Evolutionary conservation across 1,140 invertebrate species (phyloP).

Genomic region (Drosophila repleta): DNA sequence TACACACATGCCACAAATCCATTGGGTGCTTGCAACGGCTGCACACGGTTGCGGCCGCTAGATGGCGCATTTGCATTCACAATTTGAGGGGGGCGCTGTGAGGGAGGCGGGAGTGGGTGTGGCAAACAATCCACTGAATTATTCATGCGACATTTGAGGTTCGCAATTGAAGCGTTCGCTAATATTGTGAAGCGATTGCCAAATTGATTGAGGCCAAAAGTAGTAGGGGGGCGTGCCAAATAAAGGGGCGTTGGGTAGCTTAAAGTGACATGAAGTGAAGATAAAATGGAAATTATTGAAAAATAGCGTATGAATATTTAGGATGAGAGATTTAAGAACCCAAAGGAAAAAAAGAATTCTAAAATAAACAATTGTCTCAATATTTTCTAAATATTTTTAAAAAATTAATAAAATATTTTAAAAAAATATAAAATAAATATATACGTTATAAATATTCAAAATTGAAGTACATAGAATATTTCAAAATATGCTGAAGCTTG

Average conservation of each 20-base stretch:
- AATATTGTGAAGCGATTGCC: conserved; percentile 17
- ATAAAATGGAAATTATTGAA: no score
- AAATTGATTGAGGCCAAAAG: conserved; percentile 12
- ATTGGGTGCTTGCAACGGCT: conserved; percentile 1
- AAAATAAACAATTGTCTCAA: no score
- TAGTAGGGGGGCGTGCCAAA: neutral
- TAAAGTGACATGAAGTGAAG: neutral
- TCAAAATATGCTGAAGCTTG: no score
- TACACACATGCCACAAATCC: conserved; percentile 5
- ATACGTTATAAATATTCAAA: no score
- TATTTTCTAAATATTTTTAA: no score
- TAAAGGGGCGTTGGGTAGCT: neutral
- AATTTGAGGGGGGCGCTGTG: conserved; percentile 5
- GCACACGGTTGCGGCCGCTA: conserved; percentile 22
- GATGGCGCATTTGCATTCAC: conserved; percentile 65
- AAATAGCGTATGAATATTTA: no score
- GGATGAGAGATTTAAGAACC: no score
- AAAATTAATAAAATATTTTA: no score
- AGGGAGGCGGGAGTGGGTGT: neutral
- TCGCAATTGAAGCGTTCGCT: conserved; percentile 31
- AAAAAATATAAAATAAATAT: no score
- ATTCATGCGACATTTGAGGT: conserved; percentile 50
- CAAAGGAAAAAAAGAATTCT: no score
- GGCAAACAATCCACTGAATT: conserved; percentile 40
- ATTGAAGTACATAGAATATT: no score